Base-by-base conservation (phyloP, 1,140 invertebrate species). In the Cydia pomonella region DNA sequence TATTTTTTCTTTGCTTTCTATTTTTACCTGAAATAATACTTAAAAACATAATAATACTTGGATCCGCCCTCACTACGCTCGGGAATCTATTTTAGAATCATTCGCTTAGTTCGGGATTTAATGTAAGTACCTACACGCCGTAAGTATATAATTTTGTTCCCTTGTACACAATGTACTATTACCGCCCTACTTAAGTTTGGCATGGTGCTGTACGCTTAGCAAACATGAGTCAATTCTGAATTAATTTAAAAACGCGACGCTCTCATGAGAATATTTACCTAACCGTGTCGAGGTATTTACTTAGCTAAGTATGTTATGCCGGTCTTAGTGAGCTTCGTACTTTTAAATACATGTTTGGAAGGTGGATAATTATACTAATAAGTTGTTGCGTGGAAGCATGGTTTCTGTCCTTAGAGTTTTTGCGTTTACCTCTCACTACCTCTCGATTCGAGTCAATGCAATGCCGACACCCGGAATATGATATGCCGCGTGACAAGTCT, bases 381-480 rank as follows among this genome's bases (percentile, higher is more conserved):
- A 69, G 0, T 69, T 38, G 16, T 29, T 29, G 63, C 12, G 27
- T 29, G 59, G 21, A 63, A 63, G 59, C 44, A 76, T 75, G 72
- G 72, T 47, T 75, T 75, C 77, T 75, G 85, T 84, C 85, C 85
- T 87, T 87, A 69, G 83, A 77, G 27, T 79, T 64, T 66, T 73
- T 73, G 27, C 64, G 59, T 7, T 76, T 75, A 76, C 85, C 84
- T 82, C 83, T 85, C 84, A 85, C 82, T 84, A 16, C 53, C 53
- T 59, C 53, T 59, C 7, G 27, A 33, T 12, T n/a, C 29, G 2
- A 18, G 64, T 23, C 64, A 33, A 29, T 33, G 64, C 29, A 69
- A 69, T 69, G 64, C 64, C 27, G 27, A 33, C 64, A 69, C n/a
- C 53, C 53, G 53, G 21, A 59, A 59, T 59, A 18, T 59, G 21